phyloP scores from a whole-genome alignment of 2,888 invertebrate genomes.

The Tromatobia lineatoria region DNA sequence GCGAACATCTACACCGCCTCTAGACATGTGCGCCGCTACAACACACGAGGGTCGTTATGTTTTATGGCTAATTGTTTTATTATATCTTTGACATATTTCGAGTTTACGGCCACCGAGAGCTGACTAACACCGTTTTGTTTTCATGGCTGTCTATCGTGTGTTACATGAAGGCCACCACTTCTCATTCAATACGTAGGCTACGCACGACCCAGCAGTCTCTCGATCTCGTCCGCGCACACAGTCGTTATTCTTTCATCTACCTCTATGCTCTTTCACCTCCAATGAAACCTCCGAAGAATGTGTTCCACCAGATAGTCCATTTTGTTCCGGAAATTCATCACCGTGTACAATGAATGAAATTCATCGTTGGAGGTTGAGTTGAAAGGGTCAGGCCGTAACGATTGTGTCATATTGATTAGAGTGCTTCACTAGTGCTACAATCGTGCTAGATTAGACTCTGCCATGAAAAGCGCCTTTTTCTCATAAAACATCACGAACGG shows the following conservation, averaged over 20 bases:
- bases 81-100: slow-evolving; percentile 85
- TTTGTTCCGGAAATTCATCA: slow-evolving; percentile 31
- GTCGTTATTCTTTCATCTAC: slow-evolving; percentile 2
- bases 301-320: not conserved
- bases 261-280: not conserved
- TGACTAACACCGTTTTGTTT: slow-evolving; percentile 80
- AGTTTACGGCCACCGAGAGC: slow-evolving; percentile 82
- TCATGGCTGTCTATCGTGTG: slow-evolving; percentile 84
- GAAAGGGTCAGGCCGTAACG: slow-evolving; percentile 12
- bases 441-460: too few relatives aligned
- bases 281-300: slow-evolving; percentile 8
- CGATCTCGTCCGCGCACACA: slow-evolving; percentile 2
- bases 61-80: slow-evolving; percentile 86
- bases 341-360: slow-evolving; percentile 5
- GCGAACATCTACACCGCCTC: slow-evolving; percentile 40
- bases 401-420: slow-evolving; percentile 64
- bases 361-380: slow-evolving; percentile 23
- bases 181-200: slow-evolving; percentile 3
- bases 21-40: slow-evolving; percentile 64
- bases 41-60: slow-evolving; percentile 84
- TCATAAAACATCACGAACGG: too few relatives aligned
- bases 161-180: slow-evolving; percentile 81
- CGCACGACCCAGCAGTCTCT: slow-evolving; percentile 11
- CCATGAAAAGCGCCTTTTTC: too few relatives aligned
- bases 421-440: too few relatives aligned